Percentiles rank a stretch among this genome's conserved stretches.
phyloP scores from a whole-genome alignment of 2,888 invertebrate genomes.

The Aphrophora alni region DNA sequence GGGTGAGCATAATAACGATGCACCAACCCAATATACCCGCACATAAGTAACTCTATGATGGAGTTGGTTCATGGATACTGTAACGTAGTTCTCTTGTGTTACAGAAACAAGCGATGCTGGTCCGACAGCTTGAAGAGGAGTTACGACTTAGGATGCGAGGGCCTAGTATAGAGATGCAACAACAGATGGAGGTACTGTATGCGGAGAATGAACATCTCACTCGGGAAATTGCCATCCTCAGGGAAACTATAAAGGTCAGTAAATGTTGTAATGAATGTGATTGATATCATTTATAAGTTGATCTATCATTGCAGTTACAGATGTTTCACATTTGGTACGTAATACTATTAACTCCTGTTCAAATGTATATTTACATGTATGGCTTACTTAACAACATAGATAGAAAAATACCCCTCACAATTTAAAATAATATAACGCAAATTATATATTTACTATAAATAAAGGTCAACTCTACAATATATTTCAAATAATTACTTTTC shows the following conservation, averaged over 20 bases:
- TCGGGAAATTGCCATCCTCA: slow-evolving; percentile 88
- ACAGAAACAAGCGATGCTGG: slow-evolving; percentile 95
- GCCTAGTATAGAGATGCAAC: slow-evolving; percentile 89
- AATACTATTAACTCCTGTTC: too few species aligned
- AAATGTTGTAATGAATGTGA: too few species aligned
- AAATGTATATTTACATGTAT: too few species aligned
- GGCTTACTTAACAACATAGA: too few species aligned
- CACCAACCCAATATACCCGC: slow-evolving; percentile 68
- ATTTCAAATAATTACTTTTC: too few species aligned
- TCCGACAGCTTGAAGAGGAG: slow-evolving; percentile 92
- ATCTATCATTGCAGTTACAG: too few species aligned
- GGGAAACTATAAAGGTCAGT: slow-evolving; percentile 89
- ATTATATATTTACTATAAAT: too few species aligned
- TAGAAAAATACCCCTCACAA: too few species aligned
- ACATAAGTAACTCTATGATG: background rate
- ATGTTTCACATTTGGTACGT: too few species aligned
- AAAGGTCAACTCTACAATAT: too few species aligned
- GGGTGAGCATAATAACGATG: slow-evolving; percentile 87
- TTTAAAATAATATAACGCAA: too few species aligned
- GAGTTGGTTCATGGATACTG: background rate
- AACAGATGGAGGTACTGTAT: slow-evolving; percentile 90
- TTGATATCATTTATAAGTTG: too few species aligned
- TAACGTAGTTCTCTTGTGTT: slow-evolving; percentile 53
- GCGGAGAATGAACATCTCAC: slow-evolving; percentile 94
- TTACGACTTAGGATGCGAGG: slow-evolving; percentile 86